Conservation (phyloP, 2,888 invertebrate genomes). For the Caradrina kadenii region DNA sequence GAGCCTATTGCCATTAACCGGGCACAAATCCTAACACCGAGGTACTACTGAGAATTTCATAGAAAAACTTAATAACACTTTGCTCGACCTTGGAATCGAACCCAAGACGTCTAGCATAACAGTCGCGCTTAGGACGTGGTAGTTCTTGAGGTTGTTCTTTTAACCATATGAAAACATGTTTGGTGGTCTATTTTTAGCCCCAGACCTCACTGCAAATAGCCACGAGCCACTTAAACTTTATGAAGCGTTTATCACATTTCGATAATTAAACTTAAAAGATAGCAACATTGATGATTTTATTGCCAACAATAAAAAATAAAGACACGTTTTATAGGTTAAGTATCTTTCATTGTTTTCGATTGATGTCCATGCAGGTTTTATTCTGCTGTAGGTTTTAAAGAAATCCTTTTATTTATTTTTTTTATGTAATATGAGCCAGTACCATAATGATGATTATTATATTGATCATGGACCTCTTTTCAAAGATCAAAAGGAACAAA, state of each 20-base stretch:
- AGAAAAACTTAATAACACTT: no score
- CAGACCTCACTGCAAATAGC: background rate
- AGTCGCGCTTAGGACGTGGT: no score
- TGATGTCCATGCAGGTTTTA: slow-evolving; percentile 11
- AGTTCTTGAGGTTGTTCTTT: no score
- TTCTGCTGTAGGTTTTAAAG: slow-evolving; percentile 24
- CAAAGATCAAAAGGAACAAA: slow-evolving; percentile 3
- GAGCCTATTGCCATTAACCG: no score
- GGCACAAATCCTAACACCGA: no score
- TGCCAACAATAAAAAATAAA: slow-evolving; percentile 35
- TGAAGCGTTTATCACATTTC: slow-evolving; percentile 9
- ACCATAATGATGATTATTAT: background rate
- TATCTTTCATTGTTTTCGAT: slow-evolving; percentile 22
- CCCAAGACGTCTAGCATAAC: no score
- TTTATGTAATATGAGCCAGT: background rate
- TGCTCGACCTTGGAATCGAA: no score
- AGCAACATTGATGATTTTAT: slow-evolving; percentile 46
- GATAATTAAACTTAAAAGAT: background rate
- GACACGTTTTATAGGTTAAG: background rate
- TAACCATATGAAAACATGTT: background rate
- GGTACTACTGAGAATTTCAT: no score
- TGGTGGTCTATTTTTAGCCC: background rate
- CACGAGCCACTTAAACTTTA: slow-evolving; percentile 12
- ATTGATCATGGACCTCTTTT: background rate
- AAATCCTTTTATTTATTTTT: slow-evolving; percentile 11